A percentile compares a stretch with the other conserved stretches of the same genome.
phyloP scores from a whole-genome alignment of 2,113 vertebrate genomes.

The Pimephales promelas region DNA sequence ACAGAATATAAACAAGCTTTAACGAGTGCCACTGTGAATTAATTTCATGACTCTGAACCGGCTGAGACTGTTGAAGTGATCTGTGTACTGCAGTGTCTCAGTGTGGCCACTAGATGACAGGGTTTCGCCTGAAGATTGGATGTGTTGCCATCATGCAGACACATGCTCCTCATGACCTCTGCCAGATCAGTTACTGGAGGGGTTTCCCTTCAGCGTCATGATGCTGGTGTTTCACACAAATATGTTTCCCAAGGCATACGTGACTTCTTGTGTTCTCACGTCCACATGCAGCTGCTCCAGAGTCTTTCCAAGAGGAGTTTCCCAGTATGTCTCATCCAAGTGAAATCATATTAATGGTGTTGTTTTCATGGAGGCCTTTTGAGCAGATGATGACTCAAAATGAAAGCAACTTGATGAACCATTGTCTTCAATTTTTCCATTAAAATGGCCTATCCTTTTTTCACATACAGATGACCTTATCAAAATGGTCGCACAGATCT shows the following conservation, averaged over 20 bases:
- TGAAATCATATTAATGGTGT: too few species aligned
- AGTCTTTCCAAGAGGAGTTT: background rate
- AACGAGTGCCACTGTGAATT: background rate
- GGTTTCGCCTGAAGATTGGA: background rate
- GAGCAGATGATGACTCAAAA: too few species aligned
- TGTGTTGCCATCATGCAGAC: background rate
- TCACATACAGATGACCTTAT: too few species aligned
- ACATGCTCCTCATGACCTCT: background rate
- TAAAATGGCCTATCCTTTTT: too few species aligned
- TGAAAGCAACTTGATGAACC: too few species aligned
- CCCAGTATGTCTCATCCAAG: too few species aligned
- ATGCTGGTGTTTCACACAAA: background rate
- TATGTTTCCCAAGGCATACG: background rate
- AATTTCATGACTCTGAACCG: background rate
- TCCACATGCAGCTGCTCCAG: background rate
- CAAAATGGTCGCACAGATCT: too few species aligned
- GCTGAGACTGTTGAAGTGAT: background rate
- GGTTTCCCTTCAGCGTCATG: background rate
- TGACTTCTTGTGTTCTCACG: background rate
- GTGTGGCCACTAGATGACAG: constrained; percentile 28
- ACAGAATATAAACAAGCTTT: background rate
- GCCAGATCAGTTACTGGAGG: background rate
- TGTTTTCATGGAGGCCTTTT: too few species aligned
- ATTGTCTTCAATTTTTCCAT: too few species aligned
- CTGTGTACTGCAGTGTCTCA: background rate